phyloP scores from a whole-genome alignment of 1,140 invertebrate species.

The Trichomalopsis sarcophagae region DNA sequence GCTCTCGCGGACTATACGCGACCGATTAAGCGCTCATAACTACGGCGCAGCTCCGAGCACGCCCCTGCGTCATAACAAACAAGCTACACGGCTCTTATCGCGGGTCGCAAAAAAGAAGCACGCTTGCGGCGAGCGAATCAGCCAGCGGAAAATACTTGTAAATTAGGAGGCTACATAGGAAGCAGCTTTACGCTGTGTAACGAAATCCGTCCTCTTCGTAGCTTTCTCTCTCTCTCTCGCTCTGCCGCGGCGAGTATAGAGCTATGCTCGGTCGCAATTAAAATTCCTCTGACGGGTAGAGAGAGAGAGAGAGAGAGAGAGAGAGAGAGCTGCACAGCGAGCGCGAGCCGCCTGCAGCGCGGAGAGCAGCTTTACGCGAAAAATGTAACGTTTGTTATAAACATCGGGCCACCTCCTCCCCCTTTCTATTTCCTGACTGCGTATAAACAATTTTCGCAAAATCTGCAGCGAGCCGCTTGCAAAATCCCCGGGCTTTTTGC shows the following conservation, averaged over 20 bases:
- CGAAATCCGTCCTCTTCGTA: neutral
- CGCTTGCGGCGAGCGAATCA: neutral
- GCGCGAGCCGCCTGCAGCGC: neutral
- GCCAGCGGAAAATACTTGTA: neutral
- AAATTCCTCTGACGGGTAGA: constrained; percentile 31
- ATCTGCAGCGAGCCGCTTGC: constrained; percentile 11
- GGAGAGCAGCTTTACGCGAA: constrained; percentile 6
- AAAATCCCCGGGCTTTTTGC: neutral
- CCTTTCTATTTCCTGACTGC: constrained; percentile 49
- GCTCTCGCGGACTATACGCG: neutral
- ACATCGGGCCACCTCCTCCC: constrained; percentile 50
- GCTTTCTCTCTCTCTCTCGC: neutral
- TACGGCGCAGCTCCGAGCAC: neutral
- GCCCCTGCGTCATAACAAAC: too few relatives aligned
- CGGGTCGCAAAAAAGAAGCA: too few relatives aligned
- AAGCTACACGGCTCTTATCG: neutral
- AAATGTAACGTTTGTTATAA: constrained; percentile 53
- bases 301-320: neutral
- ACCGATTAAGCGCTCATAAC: neutral
- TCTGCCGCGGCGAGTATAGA: neutral
- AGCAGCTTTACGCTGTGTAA: neutral
- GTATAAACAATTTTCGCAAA: constrained; percentile 54
- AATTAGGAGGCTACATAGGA: neutral
- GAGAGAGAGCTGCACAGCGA: neutral
- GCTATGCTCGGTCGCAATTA: constrained; percentile 28